These are phyloP conservation scores for Heliornis fulica DNA, from an alignment of 2,113 vertebrate species.

Conservation along the genomic window DNA sequence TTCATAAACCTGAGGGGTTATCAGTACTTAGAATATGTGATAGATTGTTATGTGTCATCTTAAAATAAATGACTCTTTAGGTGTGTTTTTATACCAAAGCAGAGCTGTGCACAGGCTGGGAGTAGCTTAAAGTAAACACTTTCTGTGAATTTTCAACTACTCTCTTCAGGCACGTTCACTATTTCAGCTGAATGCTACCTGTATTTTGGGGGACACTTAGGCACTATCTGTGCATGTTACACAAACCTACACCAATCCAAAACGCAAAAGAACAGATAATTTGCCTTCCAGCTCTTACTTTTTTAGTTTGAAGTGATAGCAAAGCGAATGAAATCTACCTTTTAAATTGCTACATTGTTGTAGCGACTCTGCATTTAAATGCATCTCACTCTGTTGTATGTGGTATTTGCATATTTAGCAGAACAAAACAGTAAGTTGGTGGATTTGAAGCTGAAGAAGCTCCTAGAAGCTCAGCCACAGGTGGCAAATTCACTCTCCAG, in stretches of 20 bases:
- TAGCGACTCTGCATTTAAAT: conserved; percentile 43
- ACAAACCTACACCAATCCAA: neutral
- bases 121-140: neutral
- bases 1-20: neutral
- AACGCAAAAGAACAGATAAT: neutral
- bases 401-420: conserved; percentile 78
- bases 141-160: neutral
- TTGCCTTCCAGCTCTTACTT: neutral
- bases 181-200: neutral
- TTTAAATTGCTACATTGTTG: conserved; percentile 54
- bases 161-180: neutral
- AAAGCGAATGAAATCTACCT: conserved; percentile 26
- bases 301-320: conserved; percentile 10
- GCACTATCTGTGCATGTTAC: neutral
- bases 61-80: conserved; percentile 1
- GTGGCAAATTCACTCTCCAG: conserved; percentile 77
- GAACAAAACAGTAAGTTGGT: conserved; percentile 86
- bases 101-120: neutral
- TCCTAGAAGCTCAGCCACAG: conserved; percentile 85
- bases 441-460: conserved; percentile 91
- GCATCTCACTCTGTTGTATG: conserved; percentile 56
- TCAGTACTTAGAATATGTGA: neutral
- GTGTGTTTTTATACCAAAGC: neutral
- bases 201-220: neutral
- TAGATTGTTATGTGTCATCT: neutral